phyloP scores from a whole-genome alignment of 1,140 invertebrate genomes.

The Mizuhopecten yessoensis region DNA sequence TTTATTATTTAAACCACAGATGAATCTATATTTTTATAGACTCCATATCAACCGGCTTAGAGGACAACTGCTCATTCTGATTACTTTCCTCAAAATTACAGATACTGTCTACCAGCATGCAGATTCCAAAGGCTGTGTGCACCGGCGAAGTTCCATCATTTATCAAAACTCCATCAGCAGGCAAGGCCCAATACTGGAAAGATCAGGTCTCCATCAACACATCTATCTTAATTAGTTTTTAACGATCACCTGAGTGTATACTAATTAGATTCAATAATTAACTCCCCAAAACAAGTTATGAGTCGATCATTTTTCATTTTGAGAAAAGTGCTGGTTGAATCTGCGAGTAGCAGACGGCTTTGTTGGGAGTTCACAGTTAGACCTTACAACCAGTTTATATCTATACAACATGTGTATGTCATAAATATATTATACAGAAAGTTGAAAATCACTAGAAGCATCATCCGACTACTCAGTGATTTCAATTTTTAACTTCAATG shows the following conservation, averaged over 20 bases:
- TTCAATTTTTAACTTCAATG: too few relatives aligned
- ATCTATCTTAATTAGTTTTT: not conserved
- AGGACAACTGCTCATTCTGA: not conserved
- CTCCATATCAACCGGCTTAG: not conserved
- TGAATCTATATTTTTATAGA: not conserved
- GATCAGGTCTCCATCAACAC: not conserved
- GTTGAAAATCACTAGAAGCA: too few relatives aligned
- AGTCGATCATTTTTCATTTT: not conserved
- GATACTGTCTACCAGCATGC: not conserved
- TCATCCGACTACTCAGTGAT: too few relatives aligned
- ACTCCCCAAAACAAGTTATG: not conserved
- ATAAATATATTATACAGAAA: too few relatives aligned
- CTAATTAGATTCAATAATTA: constrained; percentile 32
- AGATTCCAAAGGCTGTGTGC: not conserved
- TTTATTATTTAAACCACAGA: not conserved
- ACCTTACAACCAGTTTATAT: too few relatives aligned
- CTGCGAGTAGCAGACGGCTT: not conserved
- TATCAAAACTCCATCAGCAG: not conserved
- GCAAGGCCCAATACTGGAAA: not conserved
- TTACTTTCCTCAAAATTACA: not conserved
- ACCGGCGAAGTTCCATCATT: not conserved
- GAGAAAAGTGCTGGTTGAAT: not conserved
- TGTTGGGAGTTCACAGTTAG: not conserved
- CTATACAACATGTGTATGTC: too few relatives aligned
- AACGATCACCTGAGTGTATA: not conserved